Conservation (phyloP, 2,797 vertebrate genomes). For the Decapterus maruadsi region DNA sequence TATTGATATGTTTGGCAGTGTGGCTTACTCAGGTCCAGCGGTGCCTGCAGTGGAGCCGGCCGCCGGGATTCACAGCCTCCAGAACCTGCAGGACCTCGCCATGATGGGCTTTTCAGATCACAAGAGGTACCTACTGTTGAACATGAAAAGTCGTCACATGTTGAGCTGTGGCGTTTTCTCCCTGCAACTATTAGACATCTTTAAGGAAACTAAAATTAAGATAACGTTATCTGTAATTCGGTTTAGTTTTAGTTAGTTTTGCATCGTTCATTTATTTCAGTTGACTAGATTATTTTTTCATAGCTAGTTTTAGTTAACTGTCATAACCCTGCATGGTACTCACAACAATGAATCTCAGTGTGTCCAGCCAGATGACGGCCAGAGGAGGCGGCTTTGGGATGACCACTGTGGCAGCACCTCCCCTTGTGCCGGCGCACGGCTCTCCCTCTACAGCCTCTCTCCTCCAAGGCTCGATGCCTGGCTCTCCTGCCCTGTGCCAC, state of each 20-base stretch:
- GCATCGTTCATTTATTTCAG: too few species aligned
- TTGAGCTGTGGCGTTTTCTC: too few species aligned
- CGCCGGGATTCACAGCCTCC: slow-evolving; percentile 67
- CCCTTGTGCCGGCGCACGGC: slow-evolving; percentile 58
- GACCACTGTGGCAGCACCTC: slow-evolving; percentile 25
- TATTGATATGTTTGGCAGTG: slow-evolving; percentile 86
- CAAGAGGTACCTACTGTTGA: slow-evolving; percentile 82
- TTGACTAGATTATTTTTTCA: too few species aligned
- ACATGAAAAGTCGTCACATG: too few species aligned
- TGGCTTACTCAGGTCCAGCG: slow-evolving; percentile 70
- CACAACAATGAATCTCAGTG: slow-evolving; percentile 70
- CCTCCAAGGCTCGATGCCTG: slow-evolving; percentile 68
- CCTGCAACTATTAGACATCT: too few species aligned
- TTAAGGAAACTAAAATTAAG: too few species aligned
- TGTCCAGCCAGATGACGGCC: slow-evolving; percentile 73
- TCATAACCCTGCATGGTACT: background rate
- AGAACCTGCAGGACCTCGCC: slow-evolving; percentile 86
- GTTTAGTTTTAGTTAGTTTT: too few species aligned
- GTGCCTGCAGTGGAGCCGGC: slow-evolving; percentile 64
- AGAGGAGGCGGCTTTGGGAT: slow-evolving; percentile 67
- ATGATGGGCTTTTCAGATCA: slow-evolving; percentile 89
- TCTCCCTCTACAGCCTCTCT: slow-evolving; percentile 70
- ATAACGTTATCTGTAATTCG: too few species aligned
- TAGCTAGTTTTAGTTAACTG: too few species aligned
- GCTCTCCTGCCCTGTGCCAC: slow-evolving; percentile 70